Evolutionary conservation across 2,113 vertebrate species (phyloP), one percentile per base, ranked within the genome.

Genomic region (Lichenostomus cassidix): DNA sequence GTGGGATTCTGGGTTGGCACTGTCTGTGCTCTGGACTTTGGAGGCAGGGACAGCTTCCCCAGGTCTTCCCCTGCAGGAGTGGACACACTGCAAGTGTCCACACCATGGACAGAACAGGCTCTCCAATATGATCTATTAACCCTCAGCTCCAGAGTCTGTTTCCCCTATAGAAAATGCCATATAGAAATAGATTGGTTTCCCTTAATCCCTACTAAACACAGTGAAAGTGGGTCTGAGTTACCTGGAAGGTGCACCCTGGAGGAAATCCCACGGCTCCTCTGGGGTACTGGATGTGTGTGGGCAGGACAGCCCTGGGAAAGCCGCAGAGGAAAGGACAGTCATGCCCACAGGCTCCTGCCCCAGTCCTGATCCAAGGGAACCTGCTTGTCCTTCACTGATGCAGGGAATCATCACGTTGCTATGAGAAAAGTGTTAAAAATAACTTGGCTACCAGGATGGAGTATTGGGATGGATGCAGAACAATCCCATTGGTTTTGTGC

Each of bases 31-130:
- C 56, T 71, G 33, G 18, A 12, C 25, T 79, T 25, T 53, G 69
- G 52, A 65, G n/a, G 24, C 22, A 19, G 3, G 14, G 25, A 23
- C 1, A 1, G 20, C 46, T 58, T 71, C 22, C 17, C 18, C 42
- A 58, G 81, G 12, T 31, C 77, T 4, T 27, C 2, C n/a, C n/a
- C 11, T 16, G 15, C 24, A 33, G 10, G 10, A n/a, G 3, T 13
- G 29, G 50, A 17, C 46, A 41, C 8, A 5, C 7, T 4, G 11
- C n/a, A 60, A 35, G 12, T 4, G 37, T 16, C 23, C 27, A 15
- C 17, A 4, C 7, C 49, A 56, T 0, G 0, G 42, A 29, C 1
- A 5, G 24, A 12, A 7, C 37, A 8, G 10, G 27, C 10, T 77
- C 68, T 18, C 15, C 47, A 24, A 3, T 5, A 15, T 0, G 2